Evolutionary conservation across 2,797 vertebrate species (phyloP).

Genomic region (Gymnodraco acuticeps): DNA sequence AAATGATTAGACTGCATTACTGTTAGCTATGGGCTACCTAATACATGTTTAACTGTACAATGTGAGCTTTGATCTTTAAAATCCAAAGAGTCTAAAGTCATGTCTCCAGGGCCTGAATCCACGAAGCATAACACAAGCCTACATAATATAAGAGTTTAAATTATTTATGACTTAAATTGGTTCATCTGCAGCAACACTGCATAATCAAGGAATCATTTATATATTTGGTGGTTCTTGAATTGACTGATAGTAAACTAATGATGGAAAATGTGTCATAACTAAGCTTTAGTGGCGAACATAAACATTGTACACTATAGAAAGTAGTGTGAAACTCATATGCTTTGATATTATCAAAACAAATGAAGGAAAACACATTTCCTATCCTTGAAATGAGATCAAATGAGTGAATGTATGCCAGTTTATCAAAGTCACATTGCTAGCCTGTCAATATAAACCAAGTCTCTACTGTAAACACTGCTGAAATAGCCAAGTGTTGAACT

Average conservation of each 20-base stretch:
- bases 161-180: background rate
- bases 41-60: background rate
- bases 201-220: no score
- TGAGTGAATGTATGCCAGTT: background rate
- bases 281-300: background rate
- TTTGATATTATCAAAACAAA: background rate
- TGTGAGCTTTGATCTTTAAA: background rate
- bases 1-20: background rate
- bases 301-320: background rate
- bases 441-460: background rate
- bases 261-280: background rate
- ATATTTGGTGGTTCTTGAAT: background rate
- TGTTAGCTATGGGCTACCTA: background rate
- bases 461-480: background rate
- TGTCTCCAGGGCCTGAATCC: background rate
- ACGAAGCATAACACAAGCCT: background rate
- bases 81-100: background rate
- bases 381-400: background rate
- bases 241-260: background rate
- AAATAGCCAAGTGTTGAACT: conserved; percentile 25
- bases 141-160: background rate
- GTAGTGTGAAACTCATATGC: background rate
- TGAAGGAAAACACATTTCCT: background rate
- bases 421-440: background rate
- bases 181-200: background rate